A percentile compares a stretch with the other conserved stretches of the same genome.
Evolutionary conservation across 1,140 invertebrate genomes (phyloP).

Genomic region (Lordiphosa clarofinis): DNA sequence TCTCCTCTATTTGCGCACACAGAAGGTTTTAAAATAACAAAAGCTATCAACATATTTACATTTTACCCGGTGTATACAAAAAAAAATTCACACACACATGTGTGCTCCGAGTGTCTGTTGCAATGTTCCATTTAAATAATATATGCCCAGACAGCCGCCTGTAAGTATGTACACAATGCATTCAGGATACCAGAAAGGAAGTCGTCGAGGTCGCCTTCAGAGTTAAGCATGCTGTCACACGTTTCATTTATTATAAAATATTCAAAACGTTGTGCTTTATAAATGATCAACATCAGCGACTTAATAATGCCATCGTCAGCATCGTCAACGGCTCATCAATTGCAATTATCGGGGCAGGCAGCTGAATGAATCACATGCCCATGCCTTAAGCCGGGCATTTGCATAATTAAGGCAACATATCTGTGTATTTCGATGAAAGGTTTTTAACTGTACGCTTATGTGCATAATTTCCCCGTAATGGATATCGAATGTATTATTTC

Average conservation of each 20-base stretch:
- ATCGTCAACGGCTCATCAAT: conserved; percentile 18
- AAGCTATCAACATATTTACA: too few relatives aligned
- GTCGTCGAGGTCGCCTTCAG: conserved; percentile 25
- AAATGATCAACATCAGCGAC: conserved; percentile 66
- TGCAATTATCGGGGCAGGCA: conserved; percentile 11
- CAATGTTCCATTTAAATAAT: conserved; percentile 68
- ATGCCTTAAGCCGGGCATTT: conserved; percentile 31
- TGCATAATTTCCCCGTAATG: too few relatives aligned
- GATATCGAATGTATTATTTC: too few relatives aligned
- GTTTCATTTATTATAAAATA: conserved; percentile 77
- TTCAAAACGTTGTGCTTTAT: conserved; percentile 54
- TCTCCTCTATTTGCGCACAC: too few relatives aligned
- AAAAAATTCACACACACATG: background rate
- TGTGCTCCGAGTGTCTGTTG: conserved; percentile 21
- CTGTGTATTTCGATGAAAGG: too few relatives aligned
- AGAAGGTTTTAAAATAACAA: too few relatives aligned
- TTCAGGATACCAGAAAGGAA: conserved; percentile 14
- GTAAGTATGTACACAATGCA: conserved; percentile 9
- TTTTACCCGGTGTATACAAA: conserved; percentile 11
- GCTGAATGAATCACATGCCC: too few relatives aligned
- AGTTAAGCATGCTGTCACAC: conserved; percentile 74
- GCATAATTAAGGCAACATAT: conserved; percentile 50
- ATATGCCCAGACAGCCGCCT: conserved; percentile 22
- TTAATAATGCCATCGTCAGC: conserved; percentile 63
- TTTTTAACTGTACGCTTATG: too few relatives aligned